Conservation (phyloP, 2,888 invertebrate genomes). For the Nephrotoma guestfalica region DNA sequence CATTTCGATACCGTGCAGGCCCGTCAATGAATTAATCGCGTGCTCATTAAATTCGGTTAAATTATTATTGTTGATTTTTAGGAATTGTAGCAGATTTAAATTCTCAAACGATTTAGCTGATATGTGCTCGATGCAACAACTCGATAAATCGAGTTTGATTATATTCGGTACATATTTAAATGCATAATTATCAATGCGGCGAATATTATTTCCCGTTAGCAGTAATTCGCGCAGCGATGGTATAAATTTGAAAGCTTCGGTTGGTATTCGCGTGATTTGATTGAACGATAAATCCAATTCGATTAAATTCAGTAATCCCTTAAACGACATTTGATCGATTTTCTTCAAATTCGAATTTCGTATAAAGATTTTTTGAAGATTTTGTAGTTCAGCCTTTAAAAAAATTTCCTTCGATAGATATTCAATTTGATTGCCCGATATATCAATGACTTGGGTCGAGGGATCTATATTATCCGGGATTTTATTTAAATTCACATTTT, state of each 20-base stretch:
- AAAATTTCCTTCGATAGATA: conserved; percentile 62
- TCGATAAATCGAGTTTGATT: conserved; percentile 60
- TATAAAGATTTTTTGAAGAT: conserved; percentile 66
- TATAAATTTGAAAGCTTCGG: conserved; percentile 54
- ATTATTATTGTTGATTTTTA: conserved; percentile 62
- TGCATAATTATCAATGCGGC: conserved; percentile 52
- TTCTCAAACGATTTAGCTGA: conserved; percentile 55
- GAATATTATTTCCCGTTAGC: conserved; percentile 57
- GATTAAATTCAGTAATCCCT: conserved; percentile 65
- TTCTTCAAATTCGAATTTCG: conserved; percentile 61
- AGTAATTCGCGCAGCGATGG: conserved; percentile 64
- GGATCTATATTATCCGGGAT: conserved; percentile 66
- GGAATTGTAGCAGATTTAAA: conserved; percentile 51
- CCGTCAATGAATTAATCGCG: conserved; percentile 49
- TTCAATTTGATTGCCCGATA: conserved; percentile 66
- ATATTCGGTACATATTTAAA: conserved; percentile 54
- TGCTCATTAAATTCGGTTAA: conserved; percentile 48
- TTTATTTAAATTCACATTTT: conserved; percentile 57
- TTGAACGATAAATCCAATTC: conserved; percentile 70
- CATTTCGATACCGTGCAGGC: conserved; percentile 56
- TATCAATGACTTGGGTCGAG: conserved; percentile 71
- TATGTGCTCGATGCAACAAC: conserved; percentile 56
- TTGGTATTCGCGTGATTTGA: conserved; percentile 56
- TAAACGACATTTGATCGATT: conserved; percentile 63
- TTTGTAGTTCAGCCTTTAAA: conserved; percentile 55